Evolutionary conservation across 2,113 vertebrate genomes (phyloP).

Genomic region (Bubo blakistoni): DNA sequence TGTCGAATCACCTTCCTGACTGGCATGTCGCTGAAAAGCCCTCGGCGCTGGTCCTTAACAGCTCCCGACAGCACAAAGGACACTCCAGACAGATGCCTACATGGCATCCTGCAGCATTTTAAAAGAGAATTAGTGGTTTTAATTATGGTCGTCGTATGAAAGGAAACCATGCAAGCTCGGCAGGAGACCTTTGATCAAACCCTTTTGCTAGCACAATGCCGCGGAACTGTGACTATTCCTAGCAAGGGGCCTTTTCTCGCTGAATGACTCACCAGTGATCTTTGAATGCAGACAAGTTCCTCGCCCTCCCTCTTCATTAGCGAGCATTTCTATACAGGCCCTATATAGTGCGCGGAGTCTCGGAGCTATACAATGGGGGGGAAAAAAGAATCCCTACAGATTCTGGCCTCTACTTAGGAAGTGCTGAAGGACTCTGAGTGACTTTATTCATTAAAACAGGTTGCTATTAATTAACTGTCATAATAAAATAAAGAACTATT

Average conservation of each 20-base stretch:
- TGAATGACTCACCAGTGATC: constrained; percentile 88
- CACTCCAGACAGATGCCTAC: constrained; percentile 88
- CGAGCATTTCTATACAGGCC: constrained; percentile 86
- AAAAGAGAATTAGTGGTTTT: constrained; percentile 91
- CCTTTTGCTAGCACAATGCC: constrained; percentile 85
- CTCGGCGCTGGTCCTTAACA: constrained; percentile 81
- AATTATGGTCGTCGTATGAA: constrained; percentile 87
- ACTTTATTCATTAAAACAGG: constrained; percentile 90
- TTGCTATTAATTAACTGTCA: constrained; percentile 90
- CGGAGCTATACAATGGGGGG: constrained; percentile 77
- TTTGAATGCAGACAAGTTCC: constrained; percentile 86
- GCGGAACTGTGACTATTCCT: constrained; percentile 86
- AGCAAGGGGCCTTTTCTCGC: constrained; percentile 82
- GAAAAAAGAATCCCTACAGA: constrained; percentile 80
- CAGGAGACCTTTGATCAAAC: constrained; percentile 81
- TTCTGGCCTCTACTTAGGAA: constrained; percentile 83
- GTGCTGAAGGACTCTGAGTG: constrained; percentile 83
- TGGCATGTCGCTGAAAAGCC: constrained; percentile 84
- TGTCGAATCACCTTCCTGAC: constrained; percentile 84
- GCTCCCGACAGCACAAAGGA: constrained; percentile 89
- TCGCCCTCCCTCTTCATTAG: constrained; percentile 88
- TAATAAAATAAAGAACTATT: constrained; percentile 88
- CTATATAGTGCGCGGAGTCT: constrained; percentile 76
- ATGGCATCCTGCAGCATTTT: constrained; percentile 89
- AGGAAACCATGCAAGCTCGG: constrained; percentile 83